Conservation (phyloP, 2,888 invertebrate genomes). For the Neoascia interrupta region DNA sequence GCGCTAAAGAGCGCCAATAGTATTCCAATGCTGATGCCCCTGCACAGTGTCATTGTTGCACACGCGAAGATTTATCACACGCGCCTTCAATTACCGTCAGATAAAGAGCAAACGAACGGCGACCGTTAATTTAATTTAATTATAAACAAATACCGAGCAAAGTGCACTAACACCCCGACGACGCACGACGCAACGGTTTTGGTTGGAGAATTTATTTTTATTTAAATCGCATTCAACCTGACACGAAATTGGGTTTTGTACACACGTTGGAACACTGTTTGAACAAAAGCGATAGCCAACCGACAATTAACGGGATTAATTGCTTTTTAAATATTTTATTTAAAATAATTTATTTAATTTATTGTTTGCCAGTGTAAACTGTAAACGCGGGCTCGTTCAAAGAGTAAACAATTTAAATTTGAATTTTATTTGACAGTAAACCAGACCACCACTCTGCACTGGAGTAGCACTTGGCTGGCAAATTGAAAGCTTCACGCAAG, state of each 20-base stretch:
- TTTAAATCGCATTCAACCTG: slow-evolving; percentile 8
- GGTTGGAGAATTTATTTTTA: slow-evolving; percentile 29
- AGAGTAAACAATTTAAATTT: slow-evolving; percentile 28
- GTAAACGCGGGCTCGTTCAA: not conserved
- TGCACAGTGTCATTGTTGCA: slow-evolving; percentile 70
- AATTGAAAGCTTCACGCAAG: not conserved
- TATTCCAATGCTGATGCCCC: slow-evolving; percentile 76
- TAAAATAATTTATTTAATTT: slow-evolving; percentile 19
- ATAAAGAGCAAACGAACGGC: slow-evolving; percentile 25
- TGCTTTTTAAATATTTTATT: slow-evolving; percentile 66
- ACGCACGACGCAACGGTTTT: slow-evolving; percentile 12
- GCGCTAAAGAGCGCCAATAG: slow-evolving; percentile 73
- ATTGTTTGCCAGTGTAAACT: not conserved
- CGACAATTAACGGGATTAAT: slow-evolving; percentile 54
- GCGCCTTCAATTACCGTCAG: slow-evolving; percentile 51
- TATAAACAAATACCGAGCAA: slow-evolving; percentile 62
- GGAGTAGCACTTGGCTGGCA: slow-evolving; percentile 1
- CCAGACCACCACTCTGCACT: not conserved
- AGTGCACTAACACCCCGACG: slow-evolving; percentile 18
- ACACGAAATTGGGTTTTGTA: not conserved
- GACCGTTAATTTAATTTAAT: slow-evolving; percentile 67
- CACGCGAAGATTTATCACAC: slow-evolving; percentile 45
- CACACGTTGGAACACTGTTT: not conserved
- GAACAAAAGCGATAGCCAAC: not conserved
- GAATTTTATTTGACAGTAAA: slow-evolving; percentile 21